These are phyloP conservation scores for Linepithema humile DNA, from an alignment of 1,140 invertebrate species.

Conservation along the genomic window DNA sequence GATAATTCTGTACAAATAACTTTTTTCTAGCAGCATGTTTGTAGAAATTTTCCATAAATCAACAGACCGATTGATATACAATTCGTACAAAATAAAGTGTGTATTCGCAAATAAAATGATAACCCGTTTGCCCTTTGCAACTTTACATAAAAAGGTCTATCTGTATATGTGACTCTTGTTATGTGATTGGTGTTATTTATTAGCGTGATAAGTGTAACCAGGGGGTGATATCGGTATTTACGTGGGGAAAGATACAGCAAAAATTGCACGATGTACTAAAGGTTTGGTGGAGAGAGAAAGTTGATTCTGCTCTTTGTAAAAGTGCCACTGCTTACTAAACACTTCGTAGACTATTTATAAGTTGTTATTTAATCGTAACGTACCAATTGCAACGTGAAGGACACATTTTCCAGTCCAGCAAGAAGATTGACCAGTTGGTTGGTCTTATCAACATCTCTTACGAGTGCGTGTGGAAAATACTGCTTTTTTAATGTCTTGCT, in stretches of 20 bases:
- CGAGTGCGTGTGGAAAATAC: slow-evolving; percentile 82
- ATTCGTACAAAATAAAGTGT: slow-evolving; percentile 72
- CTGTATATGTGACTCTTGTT: slow-evolving; percentile 64
- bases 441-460: slow-evolving; percentile 82
- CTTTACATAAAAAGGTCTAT: slow-evolving; percentile 71
- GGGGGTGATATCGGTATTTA: slow-evolving; percentile 79
- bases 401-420: slow-evolving; percentile 83
- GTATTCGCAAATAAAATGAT: slow-evolving; percentile 68
- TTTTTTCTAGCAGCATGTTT: slow-evolving; percentile 17
- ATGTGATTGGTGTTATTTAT: slow-evolving; percentile 77
- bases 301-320: neutral
- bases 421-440: slow-evolving; percentile 84
- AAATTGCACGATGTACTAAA: slow-evolving; percentile 12
- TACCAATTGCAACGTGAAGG: slow-evolving; percentile 83
- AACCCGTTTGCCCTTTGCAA: slow-evolving; percentile 75
- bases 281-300: neutral
- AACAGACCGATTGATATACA: slow-evolving; percentile 55
- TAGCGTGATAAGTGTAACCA: slow-evolving; percentile 80
- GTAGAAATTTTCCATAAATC: slow-evolving; percentile 54
- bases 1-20: slow-evolving; percentile 22
- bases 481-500: slow-evolving; percentile 80
- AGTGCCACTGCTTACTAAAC: neutral
- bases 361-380: slow-evolving; percentile 43
- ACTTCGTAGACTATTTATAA: slow-evolving; percentile 42
- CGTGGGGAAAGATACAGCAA: slow-evolving; percentile 34